Conservation (phyloP, 2,888 invertebrate genomes). For the Drosophila putrida region DNA sequence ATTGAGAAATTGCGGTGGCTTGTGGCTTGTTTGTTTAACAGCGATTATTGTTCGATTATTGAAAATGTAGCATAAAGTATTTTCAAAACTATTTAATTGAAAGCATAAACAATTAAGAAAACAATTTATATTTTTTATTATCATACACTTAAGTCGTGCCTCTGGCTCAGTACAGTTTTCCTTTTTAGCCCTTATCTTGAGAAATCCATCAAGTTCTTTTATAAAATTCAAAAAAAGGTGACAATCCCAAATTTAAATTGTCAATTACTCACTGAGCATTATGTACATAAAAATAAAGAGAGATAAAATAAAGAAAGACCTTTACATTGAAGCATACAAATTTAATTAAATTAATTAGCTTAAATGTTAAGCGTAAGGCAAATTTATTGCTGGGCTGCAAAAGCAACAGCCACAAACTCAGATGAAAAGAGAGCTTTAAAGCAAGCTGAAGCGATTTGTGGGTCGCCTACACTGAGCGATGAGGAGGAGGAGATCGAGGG, state of each 20-base stretch:
- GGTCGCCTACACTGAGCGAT: conserved; percentile 12
- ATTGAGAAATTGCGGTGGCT: conserved; percentile 54
- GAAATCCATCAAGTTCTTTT: conserved; percentile 41
- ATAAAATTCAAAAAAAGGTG: conserved; percentile 34
- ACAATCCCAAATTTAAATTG: conserved; percentile 46
- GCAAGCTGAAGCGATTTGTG: conserved; percentile 48
- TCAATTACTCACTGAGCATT: conserved; percentile 34
- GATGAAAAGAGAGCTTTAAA: conserved; percentile 55
- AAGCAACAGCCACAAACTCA: conserved; percentile 56
- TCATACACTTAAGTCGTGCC: not conserved
- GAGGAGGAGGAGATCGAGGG: not conserved
- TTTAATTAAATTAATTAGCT: conserved; percentile 71
- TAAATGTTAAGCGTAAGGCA: conserved; percentile 53
- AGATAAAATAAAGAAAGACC: conserved; percentile 10
- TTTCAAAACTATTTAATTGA: not conserved
- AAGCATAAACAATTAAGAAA: not conserved
- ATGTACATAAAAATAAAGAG: not conserved
- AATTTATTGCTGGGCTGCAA: conserved; percentile 59
- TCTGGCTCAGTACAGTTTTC: not conserved
- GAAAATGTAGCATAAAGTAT: not conserved
- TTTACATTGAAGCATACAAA: conserved; percentile 55
- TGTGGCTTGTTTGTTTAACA: conserved; percentile 27
- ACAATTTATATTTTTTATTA: not conserved
- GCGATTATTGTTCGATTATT: too few relatives aligned
- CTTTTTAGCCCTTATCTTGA: conserved; percentile 23